Evolutionary conservation across 2,113 vertebrate genomes (phyloP), one percentile per base, ranked within the genome.

Genomic region (Empidonax alnorum): DNA sequence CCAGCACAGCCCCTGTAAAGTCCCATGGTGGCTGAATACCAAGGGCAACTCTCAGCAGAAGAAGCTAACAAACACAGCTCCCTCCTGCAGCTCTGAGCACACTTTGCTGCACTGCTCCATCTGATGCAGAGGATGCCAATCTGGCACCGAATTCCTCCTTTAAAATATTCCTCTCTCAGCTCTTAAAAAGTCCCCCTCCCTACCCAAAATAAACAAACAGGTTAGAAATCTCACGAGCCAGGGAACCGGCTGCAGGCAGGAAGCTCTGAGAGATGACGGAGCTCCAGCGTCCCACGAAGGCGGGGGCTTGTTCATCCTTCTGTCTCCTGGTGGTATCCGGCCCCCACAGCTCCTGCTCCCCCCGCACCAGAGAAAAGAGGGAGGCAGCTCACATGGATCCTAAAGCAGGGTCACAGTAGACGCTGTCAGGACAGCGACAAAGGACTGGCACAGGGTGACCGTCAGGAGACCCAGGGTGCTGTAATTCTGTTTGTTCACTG

Each of bases 121-220:
- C 90, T 87, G 90, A 65, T 87, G 82, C 78, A 83, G 42, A 86
- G 76, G 52, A 90, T 59, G 90, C 92, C 76, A 74, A 88, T 66
- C 85, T 86, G 86, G 63, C 59, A 15, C 37, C 6, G 39, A 77
- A 74, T 71, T 69, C 73, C 46, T 93, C 56, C 69, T 79, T 82
- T 56, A 37, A 93, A 87, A 90, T 21, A 49, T 73, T 61, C 86
- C 31, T 61, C 20, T 67, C 33, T 44, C 62, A 14, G 61, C 78
- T 82, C 82, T 37, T 23, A n/a, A 94, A 90, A 30, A 84, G 50
- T 12, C 59, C 61, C 65, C 68, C 59, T 81, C 61, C 73, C 30
- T 79, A 82, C 85, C 44, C 42, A 80, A 72, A 94, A 90, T 76
- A 94, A 96, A 93, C 87, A 96, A 95, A 94, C 81, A 87, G 75